Conservation (phyloP, 2,113 vertebrate species). For the Chitala chitala region DNA sequence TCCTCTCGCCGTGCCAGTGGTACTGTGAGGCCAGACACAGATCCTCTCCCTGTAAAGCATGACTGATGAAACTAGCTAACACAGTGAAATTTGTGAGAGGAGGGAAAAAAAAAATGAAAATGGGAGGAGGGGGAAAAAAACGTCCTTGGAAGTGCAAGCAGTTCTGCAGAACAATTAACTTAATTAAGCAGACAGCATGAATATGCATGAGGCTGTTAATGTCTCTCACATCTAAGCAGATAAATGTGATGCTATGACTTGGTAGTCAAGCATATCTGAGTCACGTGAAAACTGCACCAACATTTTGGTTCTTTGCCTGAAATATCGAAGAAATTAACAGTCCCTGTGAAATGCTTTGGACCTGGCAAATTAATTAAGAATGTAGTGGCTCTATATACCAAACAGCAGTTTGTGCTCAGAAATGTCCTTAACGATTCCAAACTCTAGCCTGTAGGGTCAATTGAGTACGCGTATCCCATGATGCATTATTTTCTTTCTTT, state of each 20-base stretch:
- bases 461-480: slow-evolving; percentile 21
- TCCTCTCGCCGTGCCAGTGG: slow-evolving; percentile 39
- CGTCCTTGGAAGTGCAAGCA: slow-evolving; percentile 81
- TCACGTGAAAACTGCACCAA: slow-evolving; percentile 71
- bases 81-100: slow-evolving; percentile 42
- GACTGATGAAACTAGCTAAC: slow-evolving; percentile 52
- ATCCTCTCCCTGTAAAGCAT: slow-evolving; percentile 47
- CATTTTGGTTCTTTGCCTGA: slow-evolving; percentile 71
- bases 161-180: slow-evolving; percentile 89
- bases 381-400: slow-evolving; percentile 51
- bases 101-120: background rate
- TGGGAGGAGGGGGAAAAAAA: slow-evolving; percentile 39
- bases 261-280: slow-evolving; percentile 84
- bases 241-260: slow-evolving; percentile 87
- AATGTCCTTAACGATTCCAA: slow-evolving; percentile 32
- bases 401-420: slow-evolving; percentile 22
- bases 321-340: slow-evolving; percentile 71
- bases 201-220: slow-evolving; percentile 91
- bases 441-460: slow-evolving; percentile 13
- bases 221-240: slow-evolving; percentile 80
- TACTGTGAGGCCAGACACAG: slow-evolving; percentile 33
- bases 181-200: slow-evolving; percentile 88
- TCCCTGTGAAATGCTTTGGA: slow-evolving; percentile 66
- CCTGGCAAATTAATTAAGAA: slow-evolving; percentile 65
- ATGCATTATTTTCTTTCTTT: background rate